Base-by-base conservation (phyloP, 2,888 invertebrate genomes). In the Dryococelus australis region DNA sequence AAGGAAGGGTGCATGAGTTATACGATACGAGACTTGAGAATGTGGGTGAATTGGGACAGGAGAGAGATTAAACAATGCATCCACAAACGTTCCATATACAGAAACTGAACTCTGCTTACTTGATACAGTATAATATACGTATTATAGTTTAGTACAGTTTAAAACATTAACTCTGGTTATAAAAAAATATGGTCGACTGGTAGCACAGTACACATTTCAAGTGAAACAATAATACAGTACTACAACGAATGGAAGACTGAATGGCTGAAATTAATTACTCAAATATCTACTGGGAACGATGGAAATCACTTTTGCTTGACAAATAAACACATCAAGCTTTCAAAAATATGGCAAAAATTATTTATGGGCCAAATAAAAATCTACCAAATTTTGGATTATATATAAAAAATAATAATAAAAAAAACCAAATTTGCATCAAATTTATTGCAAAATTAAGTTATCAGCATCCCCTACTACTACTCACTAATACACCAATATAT, bases 1-100 rank as follows among this genome's bases (percentile, higher is more conserved):
- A n/a, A 84, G 86, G 84, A 88, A 85, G 88, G 85, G 80, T 85
- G 87, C 84, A 84, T 86, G 65, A 86, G 84, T 65, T 65, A 47
- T 13, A 47, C 47, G 65, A 65, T 65, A 65, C 65, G n/a, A 20
- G 65, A 35, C 27, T 43, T 83, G 35, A 83, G 8, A 83, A 83
- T 83, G 43, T 83, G 28, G 43, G 35, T 35, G 43, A 83, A 83
- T 10, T 28, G 83, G 83, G 83, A 83, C 16, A 28, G 43, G 83
- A 83, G 43, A 83, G 43, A 83, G 83, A 35, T 35, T 24, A 12
- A 83, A 35, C 83, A 83, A 83, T 43, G 83, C 83, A 83, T 83
- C 43, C 83, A 83, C 83, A 35, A 83, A 83, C 43, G 83, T 83
- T 83, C 28, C 27, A 83, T 20, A 83, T 43, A 83, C 83, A 83